These are phyloP conservation scores for Phyllopteryx taeniolatus DNA, from an alignment of 2,113 vertebrate species.

Conservation along the genomic window DNA sequence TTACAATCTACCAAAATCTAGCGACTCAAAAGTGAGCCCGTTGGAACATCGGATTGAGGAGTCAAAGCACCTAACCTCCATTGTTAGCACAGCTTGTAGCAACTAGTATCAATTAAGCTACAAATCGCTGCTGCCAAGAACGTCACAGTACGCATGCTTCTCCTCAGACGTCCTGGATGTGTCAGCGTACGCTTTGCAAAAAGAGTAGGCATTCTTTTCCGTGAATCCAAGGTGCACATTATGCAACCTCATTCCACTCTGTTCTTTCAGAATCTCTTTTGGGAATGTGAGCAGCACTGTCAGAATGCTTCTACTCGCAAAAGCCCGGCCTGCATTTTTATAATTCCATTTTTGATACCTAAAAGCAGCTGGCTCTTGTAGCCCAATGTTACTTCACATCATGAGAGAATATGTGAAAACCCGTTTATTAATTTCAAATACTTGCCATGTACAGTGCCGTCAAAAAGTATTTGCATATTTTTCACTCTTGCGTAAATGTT, in stretches of 20 bases:
- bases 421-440: background rate
- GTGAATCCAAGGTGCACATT: slow-evolving; percentile 47
- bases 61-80: background rate
- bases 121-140: slow-evolving; percentile 54
- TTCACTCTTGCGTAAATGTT: too few relatives aligned
- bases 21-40: background rate
- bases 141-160: slow-evolving; percentile 37
- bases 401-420: slow-evolving; percentile 27
- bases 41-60: background rate
- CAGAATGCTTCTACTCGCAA: slow-evolving; percentile 43
- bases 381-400: background rate
- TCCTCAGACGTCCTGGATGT: slow-evolving; percentile 44
- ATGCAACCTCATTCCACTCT: slow-evolving; percentile 56
- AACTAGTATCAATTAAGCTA: slow-evolving; percentile 60
- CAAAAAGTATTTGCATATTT: too few relatives aligned
- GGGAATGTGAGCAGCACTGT: slow-evolving; percentile 51
- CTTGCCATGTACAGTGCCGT: too few relatives aligned
- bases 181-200: slow-evolving; percentile 46
- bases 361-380: slow-evolving; percentile 13
- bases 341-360: slow-evolving; percentile 35
- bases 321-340: slow-evolving; percentile 31
- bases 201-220: slow-evolving; percentile 45
- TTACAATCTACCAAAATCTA: background rate
- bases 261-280: slow-evolving; percentile 47
- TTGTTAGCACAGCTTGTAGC: slow-evolving; percentile 37